phyloP scores from a whole-genome alignment of 1,140 invertebrate genomes.

The Popillia japonica region DNA sequence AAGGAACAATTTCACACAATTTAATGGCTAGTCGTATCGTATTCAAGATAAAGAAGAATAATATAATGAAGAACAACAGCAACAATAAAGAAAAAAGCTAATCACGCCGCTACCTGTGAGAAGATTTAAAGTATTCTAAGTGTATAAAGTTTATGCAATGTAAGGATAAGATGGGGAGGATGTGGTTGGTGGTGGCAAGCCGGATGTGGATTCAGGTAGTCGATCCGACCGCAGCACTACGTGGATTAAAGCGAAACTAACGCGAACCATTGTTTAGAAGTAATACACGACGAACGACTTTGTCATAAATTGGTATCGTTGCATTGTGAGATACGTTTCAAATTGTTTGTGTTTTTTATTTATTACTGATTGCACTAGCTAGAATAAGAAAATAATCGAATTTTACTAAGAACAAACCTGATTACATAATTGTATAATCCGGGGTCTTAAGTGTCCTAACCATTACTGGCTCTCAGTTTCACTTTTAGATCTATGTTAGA shows the following conservation, averaged over 20 bases:
- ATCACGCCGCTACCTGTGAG: slow-evolving; percentile 48
- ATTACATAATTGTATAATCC: too few relatives aligned
- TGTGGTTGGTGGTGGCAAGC: slow-evolving; percentile 52
- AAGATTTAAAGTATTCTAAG: slow-evolving; percentile 43
- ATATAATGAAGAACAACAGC: slow-evolving; percentile 34
- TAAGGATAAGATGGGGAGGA: slow-evolving; percentile 46
- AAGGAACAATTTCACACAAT: slow-evolving; percentile 55
- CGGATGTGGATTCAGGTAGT: slow-evolving; percentile 57
- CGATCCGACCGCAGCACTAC: slow-evolving; percentile 50
- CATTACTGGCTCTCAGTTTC: too few relatives aligned
- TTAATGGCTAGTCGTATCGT: slow-evolving; percentile 45
- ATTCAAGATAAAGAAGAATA: slow-evolving; percentile 14
- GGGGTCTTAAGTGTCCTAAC: too few relatives aligned
- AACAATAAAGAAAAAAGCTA: slow-evolving; percentile 26
- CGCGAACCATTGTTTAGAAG: slow-evolving; percentile 30
- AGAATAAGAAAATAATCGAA: too few relatives aligned
- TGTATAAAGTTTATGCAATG: slow-evolving; percentile 35
- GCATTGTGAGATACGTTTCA: neutral
- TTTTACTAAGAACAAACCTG: too few relatives aligned
- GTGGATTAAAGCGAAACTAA: slow-evolving; percentile 52
- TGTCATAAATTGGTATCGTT: slow-evolving; percentile 34
- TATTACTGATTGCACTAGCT: neutral
- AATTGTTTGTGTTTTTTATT: neutral
- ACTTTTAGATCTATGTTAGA: too few relatives aligned
- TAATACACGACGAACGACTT: slow-evolving; percentile 2